These are phyloP conservation scores for Enteromius fasciolatus DNA, from an alignment of 2,797 vertebrate genomes.

Conservation along the genomic window DNA sequence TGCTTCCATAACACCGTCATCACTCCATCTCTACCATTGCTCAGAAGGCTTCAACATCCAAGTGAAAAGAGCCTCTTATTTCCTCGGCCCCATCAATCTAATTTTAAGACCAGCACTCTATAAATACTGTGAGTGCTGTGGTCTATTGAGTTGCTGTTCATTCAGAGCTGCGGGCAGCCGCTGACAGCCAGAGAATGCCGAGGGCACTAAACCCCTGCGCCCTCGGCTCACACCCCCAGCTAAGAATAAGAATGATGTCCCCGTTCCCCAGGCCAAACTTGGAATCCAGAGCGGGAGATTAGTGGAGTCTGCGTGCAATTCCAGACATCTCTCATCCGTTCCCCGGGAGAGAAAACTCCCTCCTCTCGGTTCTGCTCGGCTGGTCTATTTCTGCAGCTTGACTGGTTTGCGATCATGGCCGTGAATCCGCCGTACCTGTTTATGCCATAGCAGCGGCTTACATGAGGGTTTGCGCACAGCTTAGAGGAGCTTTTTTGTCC, in stretches of 20 bases:
- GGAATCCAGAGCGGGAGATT: constrained; percentile 73
- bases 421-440: constrained; percentile 79
- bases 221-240: constrained; percentile 33
- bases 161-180: constrained; percentile 30
- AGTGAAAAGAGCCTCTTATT: constrained; percentile 18
- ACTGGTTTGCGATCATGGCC: constrained; percentile 69
- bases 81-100: constrained; percentile 39
- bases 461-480: constrained; percentile 43
- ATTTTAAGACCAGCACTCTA: constrained; percentile 43
- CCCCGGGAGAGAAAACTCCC: constrained; percentile 49
- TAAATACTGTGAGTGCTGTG: constrained; percentile 56
- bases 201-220: constrained; percentile 29
- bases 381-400: constrained; percentile 74
- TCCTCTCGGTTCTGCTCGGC: constrained; percentile 64
- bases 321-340: constrained; percentile 23
- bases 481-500: constrained; percentile 37
- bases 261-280: constrained; percentile 62
- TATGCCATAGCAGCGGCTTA: constrained; percentile 77
- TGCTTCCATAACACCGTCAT: constrained; percentile 25
- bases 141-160: constrained; percentile 23
- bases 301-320: constrained; percentile 69
- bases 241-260: constrained; percentile 69
- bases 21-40: not conserved
- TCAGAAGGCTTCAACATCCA: constrained; percentile 19
- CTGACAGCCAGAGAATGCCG: constrained; percentile 53